Evolutionary conservation across 1,140 invertebrate species (phyloP), one percentile per base, ranked within the genome.

Genomic region (Macrocentrus cingulum): DNA sequence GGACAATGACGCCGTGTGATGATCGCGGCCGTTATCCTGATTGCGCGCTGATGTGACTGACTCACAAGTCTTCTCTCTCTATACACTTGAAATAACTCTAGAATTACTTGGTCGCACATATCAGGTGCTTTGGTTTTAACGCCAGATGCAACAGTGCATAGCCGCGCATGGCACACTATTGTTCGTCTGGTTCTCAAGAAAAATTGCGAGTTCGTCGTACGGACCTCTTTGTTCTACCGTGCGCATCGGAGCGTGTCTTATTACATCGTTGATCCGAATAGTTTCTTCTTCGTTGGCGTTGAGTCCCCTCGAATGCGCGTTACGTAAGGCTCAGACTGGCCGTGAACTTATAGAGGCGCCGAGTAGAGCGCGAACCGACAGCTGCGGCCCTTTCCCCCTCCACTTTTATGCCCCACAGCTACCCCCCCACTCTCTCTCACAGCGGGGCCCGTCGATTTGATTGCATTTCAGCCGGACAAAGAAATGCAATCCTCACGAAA

Each of bases 311-410:
- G 11, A 13, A 32, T 53, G n/a, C 22, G 11, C 46, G 67, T 76
- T 76, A 75, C 73, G 72, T 76, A 77, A 76, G 68, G 66, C 65
- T 65, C 74, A 72, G 71, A 74, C 74, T 76, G 75, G 71, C 77
- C 77, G 75, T 79, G 77, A 77, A 79, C 77, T 79, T 79, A n/a
- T n/a, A n/a, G n/a, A 79, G 65, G 63, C 60, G 62, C 64, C 59
- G 64, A 62, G 64, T 59, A n/a, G 51, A 59, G 60, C 45, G 50
- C 41, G 53, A 42, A 52, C 41, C n/a, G 25, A 49, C 60, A 61
- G 60, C 55, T 61, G 60, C 60, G 23, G 50, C 63, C 60, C 60
- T 60, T 69, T 66, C 68, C 46, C 53, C 59, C 52, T 57, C 41
- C 15, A 32, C 41, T 49, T 32, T 19, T 36, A 19, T 15, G 16